Evolutionary conservation across 2,113 vertebrate genomes (phyloP), one percentile per base, ranked within the genome.

Genomic region (Coptodon rendalli): DNA sequence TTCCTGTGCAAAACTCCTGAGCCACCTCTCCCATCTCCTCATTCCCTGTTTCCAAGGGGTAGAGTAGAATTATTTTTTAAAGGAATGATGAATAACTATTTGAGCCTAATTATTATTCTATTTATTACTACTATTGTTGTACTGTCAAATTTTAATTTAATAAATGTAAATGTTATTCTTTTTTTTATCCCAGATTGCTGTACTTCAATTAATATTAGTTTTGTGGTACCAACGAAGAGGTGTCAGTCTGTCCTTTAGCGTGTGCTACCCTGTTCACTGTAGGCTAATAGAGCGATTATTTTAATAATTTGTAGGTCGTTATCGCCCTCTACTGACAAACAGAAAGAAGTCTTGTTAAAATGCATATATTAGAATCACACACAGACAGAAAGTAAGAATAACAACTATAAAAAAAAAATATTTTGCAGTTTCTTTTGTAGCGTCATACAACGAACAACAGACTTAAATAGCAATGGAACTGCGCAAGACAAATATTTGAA

Each of bases 251-350:
- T 22, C 27, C 16, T 48, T 17, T 17, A 34, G 38, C 19, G 6
- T 22, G 53, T 78, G 27, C 27, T 45, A n/a, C 53, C 9, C n/a
- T 36, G 12, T 48, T 22, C 11, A 22, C 63, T 40, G 34, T 3
- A 40, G 19, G 11, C 38, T 17, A 63, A n/a, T 36, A 31, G 27
- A n/a, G 63, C 8, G 6, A 40, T 8, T 34, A 3, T 43, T 68
- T 13, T 61, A 66, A 56, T 16, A 3, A 71, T 68, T 31, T 78
- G 24, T 1, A 63, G 17, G 81, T 84, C 80, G 86, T 89, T 10
- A 81, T 29, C 6, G 84, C 87, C 90, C 88, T 91, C 94, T 93
- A 52, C 8, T 89, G 91, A 84, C 17, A 52, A 40, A 63, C 14
- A 17, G 4, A 13, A 3, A 66, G 14, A 79, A 16, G 34, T 83